These are phyloP conservation scores for Pterois miles DNA, from an alignment of 2,797 vertebrate genomes.

Conservation along the genomic window DNA sequence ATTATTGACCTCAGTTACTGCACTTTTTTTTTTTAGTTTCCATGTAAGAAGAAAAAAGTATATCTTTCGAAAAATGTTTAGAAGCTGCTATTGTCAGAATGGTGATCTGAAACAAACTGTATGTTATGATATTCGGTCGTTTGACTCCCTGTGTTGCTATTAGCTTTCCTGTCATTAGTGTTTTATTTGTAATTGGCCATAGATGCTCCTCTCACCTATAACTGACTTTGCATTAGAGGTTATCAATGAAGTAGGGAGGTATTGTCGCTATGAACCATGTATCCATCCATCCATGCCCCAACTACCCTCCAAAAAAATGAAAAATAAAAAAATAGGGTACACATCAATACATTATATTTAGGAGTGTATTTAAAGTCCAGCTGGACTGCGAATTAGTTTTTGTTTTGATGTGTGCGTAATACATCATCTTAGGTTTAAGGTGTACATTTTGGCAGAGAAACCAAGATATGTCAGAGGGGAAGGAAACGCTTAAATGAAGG, in stretches of 20 bases:
- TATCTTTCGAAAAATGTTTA: slow-evolving; percentile 76
- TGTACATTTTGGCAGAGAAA: slow-evolving; percentile 49
- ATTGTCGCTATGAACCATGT: slow-evolving; percentile 38
- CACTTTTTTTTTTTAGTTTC: slow-evolving; percentile 86
- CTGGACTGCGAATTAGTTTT: slow-evolving; percentile 31
- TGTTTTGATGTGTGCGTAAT: slow-evolving; percentile 45
- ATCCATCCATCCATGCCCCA: slow-evolving; percentile 31
- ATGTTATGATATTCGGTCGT: slow-evolving; percentile 62
- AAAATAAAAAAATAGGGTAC: slow-evolving; percentile 29
- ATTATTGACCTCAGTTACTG: slow-evolving; percentile 91
- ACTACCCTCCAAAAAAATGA: background rate
- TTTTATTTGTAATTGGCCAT: slow-evolving; percentile 55
- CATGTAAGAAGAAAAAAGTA: slow-evolving; percentile 77
- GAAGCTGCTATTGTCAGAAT: slow-evolving; percentile 90
- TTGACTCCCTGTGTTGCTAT: slow-evolving; percentile 73
- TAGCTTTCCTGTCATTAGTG: slow-evolving; percentile 67
- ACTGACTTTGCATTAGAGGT: slow-evolving; percentile 56
- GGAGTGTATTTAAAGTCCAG: slow-evolving; percentile 38
- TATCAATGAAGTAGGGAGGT: slow-evolving; percentile 47
- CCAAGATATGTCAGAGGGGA: slow-evolving; percentile 37
- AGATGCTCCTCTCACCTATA: slow-evolving; percentile 46
- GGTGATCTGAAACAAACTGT: slow-evolving; percentile 79
- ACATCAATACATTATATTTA: slow-evolving; percentile 17
- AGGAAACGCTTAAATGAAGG: slow-evolving; percentile 60
- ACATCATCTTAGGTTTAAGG: slow-evolving; percentile 38